Percentiles rank a stretch among this genome's conserved stretches.
phyloP scores from a whole-genome alignment of 2,797 vertebrate species.

The Cheirogaleus major region DNA sequence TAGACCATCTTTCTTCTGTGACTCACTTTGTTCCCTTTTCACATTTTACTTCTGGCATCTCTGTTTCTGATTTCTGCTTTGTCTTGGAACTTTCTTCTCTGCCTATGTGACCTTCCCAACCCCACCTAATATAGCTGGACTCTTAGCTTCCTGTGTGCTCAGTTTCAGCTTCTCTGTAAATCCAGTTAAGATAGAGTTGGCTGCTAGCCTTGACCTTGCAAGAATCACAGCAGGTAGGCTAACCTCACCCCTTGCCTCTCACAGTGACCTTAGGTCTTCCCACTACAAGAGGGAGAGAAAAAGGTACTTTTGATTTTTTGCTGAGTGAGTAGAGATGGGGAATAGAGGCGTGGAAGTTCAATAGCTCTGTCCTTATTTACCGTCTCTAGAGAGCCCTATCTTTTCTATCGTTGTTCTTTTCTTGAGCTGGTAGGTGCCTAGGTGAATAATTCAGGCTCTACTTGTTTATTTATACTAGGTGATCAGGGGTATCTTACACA shows the following conservation, averaged over 20 bases:
- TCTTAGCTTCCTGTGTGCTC: not conserved
- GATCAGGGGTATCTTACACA: not conserved
- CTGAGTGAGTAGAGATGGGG: not conserved
- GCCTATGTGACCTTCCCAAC: not conserved
- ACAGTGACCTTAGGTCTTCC: not conserved
- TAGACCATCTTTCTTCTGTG: not conserved
- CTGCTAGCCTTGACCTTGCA: not conserved
- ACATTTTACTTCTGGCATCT: not conserved
- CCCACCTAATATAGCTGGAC: not conserved
- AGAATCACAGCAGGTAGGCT: not conserved
- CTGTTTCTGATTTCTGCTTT: not conserved
- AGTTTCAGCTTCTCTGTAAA: not conserved
- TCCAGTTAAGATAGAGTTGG: not conserved
- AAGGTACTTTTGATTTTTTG: not conserved
- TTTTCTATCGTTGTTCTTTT: not conserved
- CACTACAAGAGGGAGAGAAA: not conserved
- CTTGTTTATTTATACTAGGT: slow-evolving; percentile 9
- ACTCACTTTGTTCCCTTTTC: not conserved
- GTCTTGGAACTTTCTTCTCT: not conserved
- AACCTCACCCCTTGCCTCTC: not conserved
- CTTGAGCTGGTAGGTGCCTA: not conserved
- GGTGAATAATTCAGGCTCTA: slow-evolving; percentile 46
- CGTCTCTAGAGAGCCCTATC: not conserved
- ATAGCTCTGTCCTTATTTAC: not conserved
- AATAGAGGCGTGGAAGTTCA: not conserved